Evolutionary conservation across 2,113 vertebrate species (phyloP), one percentile per base, ranked within the genome.

Genomic region (Thalassarche chlororhynchos): DNA sequence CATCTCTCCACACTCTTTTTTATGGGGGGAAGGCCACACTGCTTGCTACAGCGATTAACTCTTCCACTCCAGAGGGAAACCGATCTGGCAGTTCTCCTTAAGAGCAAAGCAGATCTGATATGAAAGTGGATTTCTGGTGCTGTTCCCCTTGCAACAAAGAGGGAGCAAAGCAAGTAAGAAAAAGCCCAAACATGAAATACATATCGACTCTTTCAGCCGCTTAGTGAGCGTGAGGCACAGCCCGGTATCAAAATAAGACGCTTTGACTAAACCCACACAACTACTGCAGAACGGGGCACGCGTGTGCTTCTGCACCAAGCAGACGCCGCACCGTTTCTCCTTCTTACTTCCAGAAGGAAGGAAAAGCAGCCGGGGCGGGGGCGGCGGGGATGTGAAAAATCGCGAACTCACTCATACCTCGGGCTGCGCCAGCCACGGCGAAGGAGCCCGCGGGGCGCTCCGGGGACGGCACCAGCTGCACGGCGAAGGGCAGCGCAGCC

Each of bases 11-110:
- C 4, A 5, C 14, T 38, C 16, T 31, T n/a, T 34, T 19, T 9
- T 20, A 24, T 1, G 5, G 18, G 3, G 10, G 6, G 3, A 31
- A 60, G 11, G 46, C 46, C 65, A n/a, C 40, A 10, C 0, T 8
- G 10, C 20, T 46, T 29, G 23, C 57, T 36, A 9, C 36, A 49
- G 44, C 1, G 1, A 61, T 3, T 12, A 65, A 20, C 40, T 52
- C 26, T 38, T 34, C 28, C 10, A 3, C 14, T 36, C 24, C 38
- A 8, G 31, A 57, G 14, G 12, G 10, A 71, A 79, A 72, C 25
- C 1, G 4, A 16, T 0, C 17, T 2, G 4, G 14, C 26, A n/a
- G 36, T 8, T 10, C 17, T 32, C 69, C 46, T 42, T 3, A 32
- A 40, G 18, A n/a, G 26, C 23, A 15, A 36, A 46, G 47, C 44